Conservation (phyloP, 2,113 vertebrate species). For the Oryzias woworae region DNA sequence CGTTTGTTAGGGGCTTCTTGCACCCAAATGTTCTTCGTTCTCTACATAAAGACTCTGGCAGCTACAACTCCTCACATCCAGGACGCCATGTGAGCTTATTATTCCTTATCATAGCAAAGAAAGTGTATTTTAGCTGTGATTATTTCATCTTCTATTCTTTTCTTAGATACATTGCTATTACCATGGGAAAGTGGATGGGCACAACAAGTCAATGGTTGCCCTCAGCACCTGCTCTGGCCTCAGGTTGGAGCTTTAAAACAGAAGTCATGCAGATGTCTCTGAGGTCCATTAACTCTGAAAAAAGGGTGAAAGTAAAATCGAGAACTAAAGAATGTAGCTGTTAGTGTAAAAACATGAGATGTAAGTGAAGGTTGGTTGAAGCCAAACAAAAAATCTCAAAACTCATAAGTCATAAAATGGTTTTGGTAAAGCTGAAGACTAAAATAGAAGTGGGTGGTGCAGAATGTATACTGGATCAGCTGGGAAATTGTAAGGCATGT, state of each 20-base stretch:
- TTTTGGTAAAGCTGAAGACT: no score
- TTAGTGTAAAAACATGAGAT: no score
- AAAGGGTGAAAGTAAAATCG: no score
- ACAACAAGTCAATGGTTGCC: conserved; percentile 70
- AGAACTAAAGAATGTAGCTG: no score
- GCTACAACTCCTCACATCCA: conserved; percentile 22
- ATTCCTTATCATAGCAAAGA: not conserved
- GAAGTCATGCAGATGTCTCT: not conserved
- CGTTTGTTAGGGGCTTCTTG: conserved; percentile 70
- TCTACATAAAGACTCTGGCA: conserved; percentile 25
- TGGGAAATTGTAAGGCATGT: no score
- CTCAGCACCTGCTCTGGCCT: conserved; percentile 77
- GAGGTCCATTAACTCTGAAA: not conserved
- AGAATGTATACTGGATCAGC: no score
- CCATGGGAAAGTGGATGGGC: conserved; percentile 74
- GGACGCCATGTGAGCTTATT: conserved; percentile 50
- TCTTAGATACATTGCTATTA: conserved; percentile 73
- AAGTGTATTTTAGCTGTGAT: not conserved
- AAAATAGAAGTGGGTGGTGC: no score
- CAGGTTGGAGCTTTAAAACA: conserved; percentile 56
- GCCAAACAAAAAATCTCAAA: no score
- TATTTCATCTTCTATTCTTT: not conserved
- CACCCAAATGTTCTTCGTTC: conserved; percentile 67
- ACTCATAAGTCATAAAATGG: no score
- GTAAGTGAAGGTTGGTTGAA: no score